Base-by-base conservation (phyloP, 1,140 invertebrate species). In the Chelonus insularis region DNA sequence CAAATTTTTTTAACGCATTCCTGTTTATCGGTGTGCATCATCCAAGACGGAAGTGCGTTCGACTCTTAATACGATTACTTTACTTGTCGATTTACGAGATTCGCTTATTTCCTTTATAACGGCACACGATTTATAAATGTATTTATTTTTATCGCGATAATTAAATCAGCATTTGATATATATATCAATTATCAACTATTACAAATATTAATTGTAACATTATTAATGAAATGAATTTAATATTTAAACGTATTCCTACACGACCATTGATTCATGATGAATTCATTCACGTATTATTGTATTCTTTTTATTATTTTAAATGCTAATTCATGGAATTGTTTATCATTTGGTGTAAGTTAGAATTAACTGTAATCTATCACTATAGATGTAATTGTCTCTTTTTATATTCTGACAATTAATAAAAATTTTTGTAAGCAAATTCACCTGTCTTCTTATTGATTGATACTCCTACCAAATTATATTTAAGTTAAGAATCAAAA, bases 401-500 rank as follows among this genome's bases (percentile, higher is more conserved):
- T 77, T 78, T 78, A 70, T 78, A 78, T 72, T 76, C 68, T 76
- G 70, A 67, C 71, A 75, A 72, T 72, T 57, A 74, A 74, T 71
- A 77, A 78, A 75, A 77, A 73, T 77, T 78, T 78, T 78, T n/a
- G 64, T 78, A 76, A 71, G 66, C 72, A 72, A 51, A 39, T 3
- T 57, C 29, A 18, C 50, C 21, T 6, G 11, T 32, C 7, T 34
- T 11, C 32, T 39, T 39, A 12, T 39, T 39, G 14, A 12, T 12
- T 34, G 32, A n/a, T n/a, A n/a, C n/a, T n/a, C n/a, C n/a, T n/a
- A n/a, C n/a, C n/a, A n/a, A n/a, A n/a, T n/a, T n/a, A n/a, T n/a
- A n/a, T n/a, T n/a, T n/a, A n/a, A n/a, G n/a, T n/a, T n/a, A n/a
- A n/a, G n/a, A n/a, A n/a, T n/a, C n/a, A n/a, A n/a, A n/a, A n/a